Percentiles rank a stretch among this genome's conserved stretches.
These are phyloP conservation scores for Cinclus mexicanus DNA, from an alignment of 2,113 vertebrate species.

Conservation along the genomic window DNA sequence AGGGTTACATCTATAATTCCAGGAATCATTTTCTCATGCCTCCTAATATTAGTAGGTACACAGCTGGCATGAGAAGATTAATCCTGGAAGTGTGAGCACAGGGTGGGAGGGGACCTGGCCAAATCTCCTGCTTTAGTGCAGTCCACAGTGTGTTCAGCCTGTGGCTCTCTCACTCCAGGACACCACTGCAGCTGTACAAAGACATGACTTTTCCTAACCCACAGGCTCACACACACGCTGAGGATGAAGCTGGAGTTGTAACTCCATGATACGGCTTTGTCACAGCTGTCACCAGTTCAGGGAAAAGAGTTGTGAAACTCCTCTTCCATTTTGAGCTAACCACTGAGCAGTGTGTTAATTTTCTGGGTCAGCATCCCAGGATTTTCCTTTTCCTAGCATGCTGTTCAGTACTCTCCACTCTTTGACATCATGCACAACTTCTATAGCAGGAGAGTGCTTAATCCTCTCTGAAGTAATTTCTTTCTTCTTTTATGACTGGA, in stretches of 20 bases:
- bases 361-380: slow-evolving; percentile 58
- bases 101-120: not conserved
- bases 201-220: not conserved
- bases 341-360: slow-evolving; percentile 19
- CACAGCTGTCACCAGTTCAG: slow-evolving; percentile 7
- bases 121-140: not conserved
- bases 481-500: slow-evolving; percentile 58
- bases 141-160: not conserved
- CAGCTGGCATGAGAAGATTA: not conserved
- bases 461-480: slow-evolving; percentile 60
- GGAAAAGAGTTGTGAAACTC: not conserved
- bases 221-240: not conserved
- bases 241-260: not conserved
- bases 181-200: not conserved
- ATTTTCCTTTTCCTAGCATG: slow-evolving; percentile 40
- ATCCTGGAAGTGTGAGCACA: not conserved
- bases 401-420: slow-evolving; percentile 39
- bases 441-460: slow-evolving; percentile 40
- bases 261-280: not conserved
- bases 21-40: not conserved
- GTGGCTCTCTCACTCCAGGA: not conserved
- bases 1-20: not conserved
- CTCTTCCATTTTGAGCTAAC: slow-evolving; percentile 47
- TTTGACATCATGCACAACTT: slow-evolving; percentile 36
- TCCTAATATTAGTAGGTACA: not conserved